Base-by-base conservation (phyloP, 1,140 invertebrate species). In the Pissodes strobi region DNA sequence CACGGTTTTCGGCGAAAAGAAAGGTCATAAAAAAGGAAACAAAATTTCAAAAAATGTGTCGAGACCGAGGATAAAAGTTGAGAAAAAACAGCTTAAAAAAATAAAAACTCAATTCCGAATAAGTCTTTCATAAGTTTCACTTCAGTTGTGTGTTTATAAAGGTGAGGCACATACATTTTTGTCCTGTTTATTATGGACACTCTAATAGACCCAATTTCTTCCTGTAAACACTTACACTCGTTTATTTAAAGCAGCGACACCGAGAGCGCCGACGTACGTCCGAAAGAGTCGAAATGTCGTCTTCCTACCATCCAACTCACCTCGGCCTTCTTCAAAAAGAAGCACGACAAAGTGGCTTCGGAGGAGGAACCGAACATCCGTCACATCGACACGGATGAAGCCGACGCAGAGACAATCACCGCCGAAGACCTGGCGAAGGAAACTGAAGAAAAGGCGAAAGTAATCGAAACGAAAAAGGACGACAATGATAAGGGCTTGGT, bases 181-280 rank as follows among this genome's bases (percentile, higher is more conserved):
- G n/a, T n/a, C n/a, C n/a, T n/a, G n/a, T n/a, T n/a, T n/a, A n/a
- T n/a, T n/a, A n/a, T n/a, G n/a, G n/a, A n/a, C n/a, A n/a, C n/a
- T n/a, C n/a, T n/a, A n/a, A n/a, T n/a, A n/a, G n/a, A n/a, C n/a
- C n/a, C n/a, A n/a, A n/a, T n/a, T n/a, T n/a, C n/a, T 41, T 5
- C 39, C 5, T 5, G 13, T n/a, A 41, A 6, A 9, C 13, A 41
- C 5, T 41, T 41, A 21, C 17, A 21, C 45, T 48, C 30, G 27
- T 34, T 12, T 15, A 12, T 55, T 22, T 67, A 56, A 69, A 82
- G 81, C 64, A 82, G 81, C 64, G 81, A 82, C 74, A 82, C 81
- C 27, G 81, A 82, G 73, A 82, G 81, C 69, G 81, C 80, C 60
- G 81, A 82, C 61, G 78, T 80, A 41, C 77, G 68, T 12, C 64